Percentiles rank a stretch among this genome's conserved stretches.
Evolutionary conservation across 2,797 vertebrate species (phyloP).

Genomic region (Arnoldichthys spilopterus): DNA sequence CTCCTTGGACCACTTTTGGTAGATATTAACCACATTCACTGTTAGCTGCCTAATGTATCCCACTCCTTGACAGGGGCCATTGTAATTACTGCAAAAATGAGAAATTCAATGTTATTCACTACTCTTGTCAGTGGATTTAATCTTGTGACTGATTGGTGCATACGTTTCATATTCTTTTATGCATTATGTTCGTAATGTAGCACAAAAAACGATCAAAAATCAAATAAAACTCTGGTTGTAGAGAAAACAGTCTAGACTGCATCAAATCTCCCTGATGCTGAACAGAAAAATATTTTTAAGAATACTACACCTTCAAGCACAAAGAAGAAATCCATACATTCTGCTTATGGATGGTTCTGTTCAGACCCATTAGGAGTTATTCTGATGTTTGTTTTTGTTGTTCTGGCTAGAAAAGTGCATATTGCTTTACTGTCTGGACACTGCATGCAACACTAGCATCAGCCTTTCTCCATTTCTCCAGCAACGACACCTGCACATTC

Average conservation of each 20-base stretch:
- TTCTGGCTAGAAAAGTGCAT: too few species aligned
- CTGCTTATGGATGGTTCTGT: background rate
- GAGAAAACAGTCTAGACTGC: background rate
- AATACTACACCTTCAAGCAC: background rate
- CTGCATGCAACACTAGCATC: background rate
- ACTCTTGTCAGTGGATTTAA: too few species aligned
- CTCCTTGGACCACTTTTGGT: too few species aligned
- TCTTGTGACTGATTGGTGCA: too few species aligned
- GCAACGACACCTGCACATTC: constrained; percentile 18
- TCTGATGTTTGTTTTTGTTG: background rate
- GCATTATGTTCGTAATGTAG: background rate
- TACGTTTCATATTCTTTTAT: background rate
- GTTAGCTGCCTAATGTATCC: too few species aligned
- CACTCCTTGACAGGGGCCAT: too few species aligned
- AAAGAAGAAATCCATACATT: background rate
- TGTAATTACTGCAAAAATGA: too few species aligned
- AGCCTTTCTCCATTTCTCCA: background rate
- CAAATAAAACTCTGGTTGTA: background rate
- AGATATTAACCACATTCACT: too few species aligned
- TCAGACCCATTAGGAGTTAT: background rate
- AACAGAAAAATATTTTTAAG: background rate
- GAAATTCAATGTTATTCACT: too few species aligned
- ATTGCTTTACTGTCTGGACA: background rate
- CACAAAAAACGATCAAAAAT: background rate
- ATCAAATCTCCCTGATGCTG: background rate